Conservation (phyloP, 2,797 vertebrate genomes). For the Ficedula albicollis region DNA sequence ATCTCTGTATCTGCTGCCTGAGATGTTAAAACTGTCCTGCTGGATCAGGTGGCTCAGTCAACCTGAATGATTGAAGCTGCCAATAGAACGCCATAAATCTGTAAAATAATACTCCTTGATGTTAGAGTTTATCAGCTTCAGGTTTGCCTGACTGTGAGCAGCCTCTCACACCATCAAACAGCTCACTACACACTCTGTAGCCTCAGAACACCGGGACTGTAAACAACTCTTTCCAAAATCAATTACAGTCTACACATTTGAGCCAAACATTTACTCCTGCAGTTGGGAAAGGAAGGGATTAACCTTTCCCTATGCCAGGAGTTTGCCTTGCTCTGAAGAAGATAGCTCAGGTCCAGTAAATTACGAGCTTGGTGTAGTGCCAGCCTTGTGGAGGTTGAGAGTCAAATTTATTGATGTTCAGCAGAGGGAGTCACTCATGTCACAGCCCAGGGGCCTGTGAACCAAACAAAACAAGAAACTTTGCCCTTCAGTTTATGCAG, state of each 20-base stretch:
- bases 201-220: neutral
- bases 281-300: neutral
- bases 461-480: neutral
- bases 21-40: neutral
- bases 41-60: neutral
- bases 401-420: neutral
- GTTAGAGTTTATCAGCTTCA: neutral
- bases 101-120: neutral
- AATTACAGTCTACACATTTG: neutral
- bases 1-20: neutral
- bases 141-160: neutral
- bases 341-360: neutral
- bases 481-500: neutral
- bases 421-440: neutral
- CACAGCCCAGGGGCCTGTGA: neutral
- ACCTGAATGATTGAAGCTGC: neutral
- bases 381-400: neutral
- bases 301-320: neutral
- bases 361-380: accelerated
- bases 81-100: neutral
- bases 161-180: neutral
- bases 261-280: neutral
- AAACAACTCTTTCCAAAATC: neutral
- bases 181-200: neutral
- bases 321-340: neutral